phyloP scores from a whole-genome alignment of 1,140 invertebrate species.

The Argopecten irradians region DNA sequence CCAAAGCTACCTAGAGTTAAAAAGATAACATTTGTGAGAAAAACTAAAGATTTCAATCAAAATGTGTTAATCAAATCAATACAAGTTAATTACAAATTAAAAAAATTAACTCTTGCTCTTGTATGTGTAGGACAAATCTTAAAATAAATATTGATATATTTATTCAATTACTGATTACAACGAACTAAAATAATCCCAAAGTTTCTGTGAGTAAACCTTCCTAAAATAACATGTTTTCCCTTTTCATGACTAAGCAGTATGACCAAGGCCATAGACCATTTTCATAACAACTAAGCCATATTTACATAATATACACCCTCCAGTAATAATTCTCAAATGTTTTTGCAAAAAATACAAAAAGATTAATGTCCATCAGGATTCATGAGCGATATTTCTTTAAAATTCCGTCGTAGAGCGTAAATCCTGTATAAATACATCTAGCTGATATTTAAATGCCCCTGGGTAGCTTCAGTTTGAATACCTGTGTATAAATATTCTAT shows the following conservation, averaged over 20 bases:
- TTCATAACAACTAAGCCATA: not conserved
- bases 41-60: slow-evolving; percentile 12
- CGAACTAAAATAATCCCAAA: not conserved
- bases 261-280: not conserved
- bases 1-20: not conserved
- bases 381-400: not conserved
- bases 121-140: not conserved
- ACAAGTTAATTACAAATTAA: slow-evolving; percentile 2
- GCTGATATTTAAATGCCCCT: not conserved
- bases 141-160: not conserved
- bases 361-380: not conserved
- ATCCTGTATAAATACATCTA: not conserved
- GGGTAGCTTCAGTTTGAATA: not conserved
- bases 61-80: slow-evolving; percentile 3
- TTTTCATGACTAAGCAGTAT: not conserved
- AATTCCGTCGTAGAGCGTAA: not conserved
- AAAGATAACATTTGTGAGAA: not conserved
- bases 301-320: not conserved
- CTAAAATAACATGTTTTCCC: not conserved
- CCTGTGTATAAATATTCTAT: not conserved
- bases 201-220: not conserved
- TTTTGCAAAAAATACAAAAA: not conserved
- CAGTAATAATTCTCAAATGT: not conserved
- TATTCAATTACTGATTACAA: not conserved
- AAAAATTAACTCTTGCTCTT: not conserved